These are phyloP conservation scores for Sitophilus oryzae DNA, from an alignment of 1,140 invertebrate species.

Conservation along the genomic window DNA sequence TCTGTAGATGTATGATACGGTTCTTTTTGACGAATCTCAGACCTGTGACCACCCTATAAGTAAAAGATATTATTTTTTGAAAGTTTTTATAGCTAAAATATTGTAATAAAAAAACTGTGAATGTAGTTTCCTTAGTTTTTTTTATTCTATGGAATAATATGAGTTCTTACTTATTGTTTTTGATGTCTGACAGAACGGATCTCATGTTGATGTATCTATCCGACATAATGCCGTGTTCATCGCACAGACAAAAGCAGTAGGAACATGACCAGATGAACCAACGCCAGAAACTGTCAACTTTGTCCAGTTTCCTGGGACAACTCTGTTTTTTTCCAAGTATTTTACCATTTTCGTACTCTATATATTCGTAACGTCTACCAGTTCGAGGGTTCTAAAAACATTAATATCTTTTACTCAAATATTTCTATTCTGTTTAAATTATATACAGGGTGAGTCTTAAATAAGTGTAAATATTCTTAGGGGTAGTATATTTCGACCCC, in stretches of 20 bases:
- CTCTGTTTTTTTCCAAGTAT: background rate
- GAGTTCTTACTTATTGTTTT: slow-evolving; percentile 45
- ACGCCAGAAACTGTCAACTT: background rate
- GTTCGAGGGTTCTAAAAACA: background rate
- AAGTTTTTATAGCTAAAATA: too few relatives aligned
- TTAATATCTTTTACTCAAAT: background rate
- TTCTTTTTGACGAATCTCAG: slow-evolving; percentile 63
- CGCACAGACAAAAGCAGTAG: slow-evolving; percentile 81
- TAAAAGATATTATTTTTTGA: too few relatives aligned
- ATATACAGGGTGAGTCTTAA: too few relatives aligned
- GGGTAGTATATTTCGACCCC: background rate
- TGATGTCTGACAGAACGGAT: slow-evolving; percentile 57
- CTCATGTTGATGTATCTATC: slow-evolving; percentile 73
- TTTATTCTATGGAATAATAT: too few relatives aligned
- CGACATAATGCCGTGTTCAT: slow-evolving; percentile 59
- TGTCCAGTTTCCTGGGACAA: background rate
- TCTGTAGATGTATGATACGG: slow-evolving; percentile 68
- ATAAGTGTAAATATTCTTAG: too few relatives aligned
- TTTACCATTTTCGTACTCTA: background rate
- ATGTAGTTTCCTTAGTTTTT: too few relatives aligned
- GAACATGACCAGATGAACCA: slow-evolving; percentile 79
- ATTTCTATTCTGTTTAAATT: too few relatives aligned
- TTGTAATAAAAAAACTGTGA: too few relatives aligned
- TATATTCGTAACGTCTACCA: background rate
- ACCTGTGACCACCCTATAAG: slow-evolving; percentile 68